Evolutionary conservation across 2,888 invertebrate species (phyloP).

Genomic region (Pseudeuparius sepicola): DNA sequence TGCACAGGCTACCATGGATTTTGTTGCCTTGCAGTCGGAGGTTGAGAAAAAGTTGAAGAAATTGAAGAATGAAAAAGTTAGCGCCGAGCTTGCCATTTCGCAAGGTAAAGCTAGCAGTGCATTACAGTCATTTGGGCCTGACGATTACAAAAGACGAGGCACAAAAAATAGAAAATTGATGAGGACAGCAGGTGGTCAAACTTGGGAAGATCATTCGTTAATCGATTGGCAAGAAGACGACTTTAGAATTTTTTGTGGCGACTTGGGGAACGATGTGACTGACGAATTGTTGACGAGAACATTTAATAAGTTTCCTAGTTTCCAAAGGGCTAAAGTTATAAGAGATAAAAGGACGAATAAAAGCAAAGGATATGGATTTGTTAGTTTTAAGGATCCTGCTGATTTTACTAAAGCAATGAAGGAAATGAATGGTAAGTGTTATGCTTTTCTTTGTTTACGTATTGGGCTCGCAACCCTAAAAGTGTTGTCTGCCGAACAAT

Average conservation of each 20-base stretch:
- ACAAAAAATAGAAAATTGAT: conserved; percentile 57
- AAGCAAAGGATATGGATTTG: conserved; percentile 97
- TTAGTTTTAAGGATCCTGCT: conserved; percentile 94
- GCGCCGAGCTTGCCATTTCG: conserved; percentile 54
- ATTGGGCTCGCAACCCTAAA: no score
- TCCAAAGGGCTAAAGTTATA: conserved; percentile 89
- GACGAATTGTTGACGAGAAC: conserved; percentile 95
- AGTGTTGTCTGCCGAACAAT: no score
- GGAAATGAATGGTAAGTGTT: conserved; percentile 89
- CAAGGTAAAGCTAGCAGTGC: conserved; percentile 51
- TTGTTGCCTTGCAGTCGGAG: conserved; percentile 45
- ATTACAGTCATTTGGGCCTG: conserved; percentile 46
- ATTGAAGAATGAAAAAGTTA: conserved; percentile 54
- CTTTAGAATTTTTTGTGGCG: conserved; percentile 98
- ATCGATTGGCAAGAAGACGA: conserved; percentile 98
- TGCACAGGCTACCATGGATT: conserved; percentile 41
- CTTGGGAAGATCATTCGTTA: conserved; percentile 93
- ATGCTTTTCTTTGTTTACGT: conserved; percentile 1
- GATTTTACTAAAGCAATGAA: conserved; percentile 98
- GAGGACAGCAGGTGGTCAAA: conserved; percentile 84
- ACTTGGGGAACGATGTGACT: conserved; percentile 97
- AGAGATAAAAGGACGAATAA: conserved; percentile 95
- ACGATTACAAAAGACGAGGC: conserved; percentile 40
- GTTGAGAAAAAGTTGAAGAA: conserved; percentile 51
- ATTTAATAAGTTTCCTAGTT: conserved; percentile 89